A percentile compares a stretch with the other conserved stretches of the same genome.
These are phyloP conservation scores for Gymnopithys bicolor DNA, from an alignment of 2,797 vertebrate species.

Conservation along the genomic window DNA sequence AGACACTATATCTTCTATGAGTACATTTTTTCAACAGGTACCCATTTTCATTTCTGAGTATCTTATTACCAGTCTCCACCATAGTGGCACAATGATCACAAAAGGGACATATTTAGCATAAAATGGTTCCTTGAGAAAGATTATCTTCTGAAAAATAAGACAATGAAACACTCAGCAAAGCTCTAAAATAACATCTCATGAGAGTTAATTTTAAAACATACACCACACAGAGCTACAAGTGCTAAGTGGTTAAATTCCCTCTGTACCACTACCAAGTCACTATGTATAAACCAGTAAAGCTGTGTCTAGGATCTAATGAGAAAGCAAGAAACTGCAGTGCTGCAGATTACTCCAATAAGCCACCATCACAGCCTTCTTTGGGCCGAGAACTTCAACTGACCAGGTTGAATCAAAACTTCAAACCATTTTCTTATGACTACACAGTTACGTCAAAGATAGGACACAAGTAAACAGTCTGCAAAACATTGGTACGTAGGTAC, in stretches of 20 bases:
- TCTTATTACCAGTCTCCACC: rapidly evolving
- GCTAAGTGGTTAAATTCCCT: not conserved
- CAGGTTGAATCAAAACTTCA: not conserved
- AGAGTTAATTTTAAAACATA: not conserved
- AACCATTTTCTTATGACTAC: not conserved
- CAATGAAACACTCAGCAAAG: not conserved
- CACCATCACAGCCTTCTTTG: not conserved
- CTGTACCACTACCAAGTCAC: not conserved
- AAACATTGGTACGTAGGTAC: not conserved
- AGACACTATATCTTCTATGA: not conserved
- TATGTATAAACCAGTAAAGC: not conserved
- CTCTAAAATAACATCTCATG: not conserved
- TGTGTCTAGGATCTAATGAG: not conserved
- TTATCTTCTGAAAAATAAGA: not conserved
- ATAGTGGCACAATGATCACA: not conserved
- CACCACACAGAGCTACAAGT: not conserved
- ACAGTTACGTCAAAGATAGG: not conserved
- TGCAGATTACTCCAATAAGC: not conserved
- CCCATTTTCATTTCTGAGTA: not conserved
- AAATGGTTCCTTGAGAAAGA: not conserved
- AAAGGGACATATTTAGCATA: not conserved
- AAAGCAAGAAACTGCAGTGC: not conserved
- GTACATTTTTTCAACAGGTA: not conserved
- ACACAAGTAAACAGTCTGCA: not conserved
- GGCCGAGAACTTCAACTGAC: not conserved